Conservation (phyloP, 2,888 invertebrate genomes). For the Escarpia spicata region DNA sequence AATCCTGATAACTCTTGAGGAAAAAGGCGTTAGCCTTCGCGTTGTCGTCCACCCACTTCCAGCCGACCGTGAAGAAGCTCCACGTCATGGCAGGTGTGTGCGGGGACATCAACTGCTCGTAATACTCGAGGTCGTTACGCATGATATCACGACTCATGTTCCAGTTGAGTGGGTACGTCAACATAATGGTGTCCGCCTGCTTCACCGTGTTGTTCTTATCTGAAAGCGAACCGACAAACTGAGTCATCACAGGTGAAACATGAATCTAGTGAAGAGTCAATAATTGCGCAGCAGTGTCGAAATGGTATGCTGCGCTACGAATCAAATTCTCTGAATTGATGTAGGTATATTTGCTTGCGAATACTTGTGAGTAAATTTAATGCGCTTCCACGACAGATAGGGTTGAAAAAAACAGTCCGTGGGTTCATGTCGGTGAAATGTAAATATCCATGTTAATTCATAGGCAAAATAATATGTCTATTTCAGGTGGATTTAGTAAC, state of each 20-base stretch:
- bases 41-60: constrained; percentile 42
- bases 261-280: background rate
- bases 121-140: constrained; percentile 45
- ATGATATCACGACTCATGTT: constrained; percentile 44
- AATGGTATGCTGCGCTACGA: too few species aligned
- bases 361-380: too few species aligned
- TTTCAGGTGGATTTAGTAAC: too few species aligned
- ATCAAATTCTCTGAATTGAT: background rate
- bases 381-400: too few species aligned
- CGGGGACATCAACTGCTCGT: constrained; percentile 36
- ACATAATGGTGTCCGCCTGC: constrained; percentile 46
- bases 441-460: too few species aligned
- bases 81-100: constrained; percentile 44
- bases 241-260: too few species aligned
- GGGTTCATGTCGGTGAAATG: too few species aligned
- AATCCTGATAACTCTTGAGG: constrained; percentile 45
- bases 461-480: too few species aligned
- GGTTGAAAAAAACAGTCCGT: too few species aligned
- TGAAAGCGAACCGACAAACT: constrained; percentile 22
- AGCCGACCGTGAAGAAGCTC: constrained; percentile 45
- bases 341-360: too few species aligned
- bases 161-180: constrained; percentile 47
- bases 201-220: constrained; percentile 40
- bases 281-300: background rate
- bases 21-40: constrained; percentile 39